Evolutionary conservation across 2,888 invertebrate genomes (phyloP).

Genomic region (Agriopis aurantiaria): DNA sequence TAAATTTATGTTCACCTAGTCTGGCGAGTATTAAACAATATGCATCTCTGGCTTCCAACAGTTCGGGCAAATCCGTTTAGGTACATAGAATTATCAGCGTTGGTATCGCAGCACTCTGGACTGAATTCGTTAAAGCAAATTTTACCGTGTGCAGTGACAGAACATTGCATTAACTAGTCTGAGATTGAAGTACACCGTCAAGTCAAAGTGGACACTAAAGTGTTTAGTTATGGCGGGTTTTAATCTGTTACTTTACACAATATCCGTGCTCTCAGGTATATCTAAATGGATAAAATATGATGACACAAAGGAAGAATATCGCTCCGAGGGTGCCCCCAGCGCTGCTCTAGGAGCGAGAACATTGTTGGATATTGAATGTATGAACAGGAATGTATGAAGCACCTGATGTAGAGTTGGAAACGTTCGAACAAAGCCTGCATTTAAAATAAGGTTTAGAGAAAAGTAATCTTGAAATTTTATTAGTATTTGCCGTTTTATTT

Average conservation of each 20-base stretch:
- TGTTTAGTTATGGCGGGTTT: slow-evolving; percentile 56
- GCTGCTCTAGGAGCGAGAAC: slow-evolving; percentile 55
- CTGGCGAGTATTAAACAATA: slow-evolving; percentile 59
- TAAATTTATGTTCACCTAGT: slow-evolving; percentile 53
- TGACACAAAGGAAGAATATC: slow-evolving; percentile 76
- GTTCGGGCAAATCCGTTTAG: slow-evolving; percentile 65
- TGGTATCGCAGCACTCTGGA: slow-evolving; percentile 58
- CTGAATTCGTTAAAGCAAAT: slow-evolving; percentile 73
- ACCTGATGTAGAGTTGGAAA: slow-evolving; percentile 39
- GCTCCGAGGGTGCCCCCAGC: slow-evolving; percentile 70
- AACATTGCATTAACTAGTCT: slow-evolving; percentile 63
- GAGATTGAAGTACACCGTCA: slow-evolving; percentile 37
- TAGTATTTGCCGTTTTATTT: background rate
- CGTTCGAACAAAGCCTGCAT: background rate
- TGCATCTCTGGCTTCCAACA: slow-evolving; percentile 53
- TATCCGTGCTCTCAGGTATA: slow-evolving; percentile 62
- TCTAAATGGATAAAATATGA: slow-evolving; percentile 75
- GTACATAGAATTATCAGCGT: slow-evolving; percentile 70
- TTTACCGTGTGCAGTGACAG: slow-evolving; percentile 67
- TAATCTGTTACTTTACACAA: slow-evolving; percentile 53
- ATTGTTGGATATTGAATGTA: slow-evolving; percentile 61
- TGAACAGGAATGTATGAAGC: slow-evolving; percentile 52
- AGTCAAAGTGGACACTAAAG: slow-evolving; percentile 63
- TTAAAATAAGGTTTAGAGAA: background rate
- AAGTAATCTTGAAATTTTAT: background rate